Evolutionary conservation across 2,797 vertebrate species (phyloP), one percentile per base, ranked within the genome.

Genomic region (Macroramphosus scolopax): DNA sequence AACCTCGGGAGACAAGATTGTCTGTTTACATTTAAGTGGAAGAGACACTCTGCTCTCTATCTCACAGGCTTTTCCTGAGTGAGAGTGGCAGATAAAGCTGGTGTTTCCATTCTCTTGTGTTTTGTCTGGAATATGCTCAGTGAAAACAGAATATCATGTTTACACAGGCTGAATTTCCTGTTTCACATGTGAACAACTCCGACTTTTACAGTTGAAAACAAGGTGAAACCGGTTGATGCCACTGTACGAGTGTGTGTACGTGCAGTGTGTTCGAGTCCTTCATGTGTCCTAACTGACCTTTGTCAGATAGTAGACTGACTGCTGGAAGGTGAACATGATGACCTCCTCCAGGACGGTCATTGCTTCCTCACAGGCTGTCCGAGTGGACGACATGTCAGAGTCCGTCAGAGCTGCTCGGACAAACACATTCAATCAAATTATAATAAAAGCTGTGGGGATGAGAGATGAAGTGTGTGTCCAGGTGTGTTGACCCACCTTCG

Each of bases 271-370:
- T 2, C 8, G 10, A 5, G 17, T 36, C 6, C 5, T 26, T 6
- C 2, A 26, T 26, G 8, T 3, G 5, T 26, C 25, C 3, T 2
- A 26, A 10, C 20, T 20, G 5, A 92, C 91, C 87, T 91, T 92
- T 29, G 91, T 92, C 32, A 92, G 85, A 61, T 92, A 91, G 78
- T 92, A 92, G 68, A 92, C 90, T 0, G 88, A 88, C 85, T 92
- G 91, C 75, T 92, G 91, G 75, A 92, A 92, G 69, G 88, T 91
- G 63, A 92, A 92, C 91, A 92, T 92, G 79, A 92, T 90, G 78
- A 92, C 89, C 64, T 92, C 91, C 74, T 92, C 91, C 65, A 92
- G 66, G 41, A 92, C 91, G 0, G 91, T 91, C 89, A 91, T 91
- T 75, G 91, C 90, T 64, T 92, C 89, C 59, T 92, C 90, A 17